Percentiles rank a stretch among this genome's conserved stretches.
These are phyloP conservation scores for Eueides isabella DNA, from an alignment of 1,140 invertebrate species.

Conservation along the genomic window DNA sequence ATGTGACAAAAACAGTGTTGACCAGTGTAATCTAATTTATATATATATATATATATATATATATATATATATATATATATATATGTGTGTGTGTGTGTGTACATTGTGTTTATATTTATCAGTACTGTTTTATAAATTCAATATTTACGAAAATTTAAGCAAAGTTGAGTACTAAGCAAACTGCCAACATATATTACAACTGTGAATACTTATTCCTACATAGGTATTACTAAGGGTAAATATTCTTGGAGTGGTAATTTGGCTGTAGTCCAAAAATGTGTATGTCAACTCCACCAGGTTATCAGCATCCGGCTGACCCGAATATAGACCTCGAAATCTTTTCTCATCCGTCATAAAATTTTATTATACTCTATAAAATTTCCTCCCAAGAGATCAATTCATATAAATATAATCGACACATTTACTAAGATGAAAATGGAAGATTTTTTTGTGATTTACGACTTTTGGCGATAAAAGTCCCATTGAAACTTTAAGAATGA, in stretches of 20 bases:
- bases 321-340: slow-evolving; percentile 64
- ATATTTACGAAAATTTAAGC: not conserved
- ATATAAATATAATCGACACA: slow-evolving; percentile 57
- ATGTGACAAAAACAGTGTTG: too few species aligned
- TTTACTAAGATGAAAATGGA: slow-evolving; percentile 35
- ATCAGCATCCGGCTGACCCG: slow-evolving; percentile 64
- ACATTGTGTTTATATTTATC: too few species aligned
- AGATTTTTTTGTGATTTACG: slow-evolving; percentile 27
- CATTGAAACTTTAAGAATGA: slow-evolving; percentile 2
- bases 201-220: not conserved
- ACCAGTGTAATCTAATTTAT: too few species aligned
- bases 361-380: slow-evolving; percentile 64
- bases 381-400: slow-evolving; percentile 59
- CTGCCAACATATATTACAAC: slow-evolving; percentile 3
- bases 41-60: too few species aligned
- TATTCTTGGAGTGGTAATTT: slow-evolving; percentile 38
- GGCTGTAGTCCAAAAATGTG: slow-evolving; percentile 54
- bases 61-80: too few species aligned
- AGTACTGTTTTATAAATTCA: not conserved
- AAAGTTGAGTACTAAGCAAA: not conserved
- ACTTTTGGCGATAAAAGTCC: slow-evolving; percentile 14
- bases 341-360: slow-evolving; percentile 64
- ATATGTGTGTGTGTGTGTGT: too few species aligned
- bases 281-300: slow-evolving; percentile 64
- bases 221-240: slow-evolving; percentile 27